These are phyloP conservation scores for Actinia equina DNA, from an alignment of 64 coral and sea anemone genomes.

Conservation along the genomic window DNA sequence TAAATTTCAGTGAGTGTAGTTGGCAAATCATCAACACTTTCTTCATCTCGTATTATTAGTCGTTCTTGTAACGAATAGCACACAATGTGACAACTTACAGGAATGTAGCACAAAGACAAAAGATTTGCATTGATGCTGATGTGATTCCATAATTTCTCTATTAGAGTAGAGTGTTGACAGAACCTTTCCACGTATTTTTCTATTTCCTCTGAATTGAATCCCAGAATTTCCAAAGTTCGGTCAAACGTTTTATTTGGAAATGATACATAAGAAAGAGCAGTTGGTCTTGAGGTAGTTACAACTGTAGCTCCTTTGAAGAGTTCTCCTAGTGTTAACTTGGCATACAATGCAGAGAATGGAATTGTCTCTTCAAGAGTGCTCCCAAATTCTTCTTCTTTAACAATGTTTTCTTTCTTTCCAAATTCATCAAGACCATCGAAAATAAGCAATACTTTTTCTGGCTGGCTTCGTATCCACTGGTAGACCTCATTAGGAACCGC, in stretches of 20 bases:
- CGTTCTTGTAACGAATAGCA: neutral
- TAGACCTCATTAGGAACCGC: neutral
- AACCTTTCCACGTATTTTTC: neutral
- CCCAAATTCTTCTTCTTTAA: too few species aligned
- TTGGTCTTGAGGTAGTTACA: too few species aligned
- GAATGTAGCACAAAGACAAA: neutral
- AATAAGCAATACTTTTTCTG: conserved; percentile 9
- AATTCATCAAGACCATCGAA: neutral
- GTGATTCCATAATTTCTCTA: neutral
- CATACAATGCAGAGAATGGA: too few species aligned
- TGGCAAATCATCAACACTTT: neutral
- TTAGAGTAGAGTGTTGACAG: neutral
- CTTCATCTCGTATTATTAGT: neutral
- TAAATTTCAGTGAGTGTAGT: neutral
- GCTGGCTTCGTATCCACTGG: neutral
- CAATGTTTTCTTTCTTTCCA: too few species aligned
- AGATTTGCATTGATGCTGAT: neutral
- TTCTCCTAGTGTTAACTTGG: too few species aligned
- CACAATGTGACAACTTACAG: neutral
- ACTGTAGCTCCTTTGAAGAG: too few species aligned
- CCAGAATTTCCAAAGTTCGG: too few species aligned
- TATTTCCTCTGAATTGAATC: neutral
- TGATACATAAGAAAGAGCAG: too few species aligned
- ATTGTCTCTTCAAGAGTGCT: too few species aligned
- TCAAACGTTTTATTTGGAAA: too few species aligned